Evolutionary conservation across 1,140 invertebrate species (phyloP), one percentile per base, ranked within the genome.

Genomic region (Ostrea edulis): DNA sequence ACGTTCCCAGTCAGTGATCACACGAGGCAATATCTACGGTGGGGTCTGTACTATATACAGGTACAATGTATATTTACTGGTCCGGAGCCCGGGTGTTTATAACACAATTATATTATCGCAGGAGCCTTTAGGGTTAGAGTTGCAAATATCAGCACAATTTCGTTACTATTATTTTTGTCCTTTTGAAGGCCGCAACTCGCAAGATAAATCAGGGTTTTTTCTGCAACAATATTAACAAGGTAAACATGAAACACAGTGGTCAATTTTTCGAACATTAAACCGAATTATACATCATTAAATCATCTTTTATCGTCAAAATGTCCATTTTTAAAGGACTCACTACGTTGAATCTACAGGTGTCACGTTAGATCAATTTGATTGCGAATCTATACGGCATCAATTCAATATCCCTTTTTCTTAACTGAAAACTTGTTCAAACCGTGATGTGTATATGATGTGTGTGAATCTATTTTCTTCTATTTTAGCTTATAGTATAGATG

Each of bases 31-130:
- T 17, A 77, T 77, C 25, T 77, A 77, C 25, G 14, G 25, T 77
- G 14, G 9, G 35, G 25, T 29, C 9, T 77, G 9, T 29, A 12
- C 7, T 25, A 12, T 77, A 77, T 77, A n/a, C n/a, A n/a, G n/a
- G n/a, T n/a, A n/a, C n/a, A n/a, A n/a, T n/a, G n/a, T n/a, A 25
- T 77, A 22, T 77, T 25, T 25, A 25, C 65, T 25, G 25, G 35
- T 14, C 12, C 25, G 22, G 0, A 5, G 7, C 22, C 68, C 29
- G 68, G 29, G 12, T 29, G 25, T 77, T 77, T 77, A 77, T 77
- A 77, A 77, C 25, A 29, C 29, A 77, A 77, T 77, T 77, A 77
- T 25, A 20, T 77, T 77, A 77, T 77, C 68, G 14, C 25, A 5
- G 29, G 25, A 77, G 22, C 25, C 29, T 77, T 29, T 17, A 77